Conservation (phyloP, 1,140 invertebrate species). For the Trachymyrmex septentrionalis region DNA sequence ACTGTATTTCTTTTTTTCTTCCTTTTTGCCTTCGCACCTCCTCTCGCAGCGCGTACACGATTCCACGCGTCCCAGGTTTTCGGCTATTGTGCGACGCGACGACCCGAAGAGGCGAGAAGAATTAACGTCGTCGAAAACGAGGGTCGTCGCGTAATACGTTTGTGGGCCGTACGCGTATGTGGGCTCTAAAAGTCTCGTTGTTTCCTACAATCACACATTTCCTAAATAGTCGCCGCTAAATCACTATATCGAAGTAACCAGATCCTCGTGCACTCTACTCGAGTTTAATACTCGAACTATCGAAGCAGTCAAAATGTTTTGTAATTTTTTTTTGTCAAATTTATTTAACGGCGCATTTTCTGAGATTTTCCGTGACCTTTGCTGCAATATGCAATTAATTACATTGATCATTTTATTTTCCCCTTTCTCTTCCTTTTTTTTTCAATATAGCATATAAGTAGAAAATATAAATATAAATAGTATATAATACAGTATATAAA, state of each 20-base stretch:
- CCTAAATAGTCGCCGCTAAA: conserved; percentile 10
- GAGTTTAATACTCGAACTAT: neutral
- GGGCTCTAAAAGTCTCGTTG: neutral
- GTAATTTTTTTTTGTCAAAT: conserved; percentile 4
- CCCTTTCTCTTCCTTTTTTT: neutral
- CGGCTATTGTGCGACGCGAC: conserved; percentile 73
- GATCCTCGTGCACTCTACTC: neutral
- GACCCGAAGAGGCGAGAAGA: conserved; percentile 59
- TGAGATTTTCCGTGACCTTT: neutral
- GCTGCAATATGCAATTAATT: neutral
- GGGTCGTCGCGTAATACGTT: conserved; percentile 55
- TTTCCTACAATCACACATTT: conserved; percentile 38
- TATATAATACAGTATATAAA: too few relatives aligned
- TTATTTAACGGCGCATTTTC: neutral
- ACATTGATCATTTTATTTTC: neutral
- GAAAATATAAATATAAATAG: neutral
- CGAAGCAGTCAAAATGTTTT: neutral
- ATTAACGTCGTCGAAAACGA: conserved; percentile 45
- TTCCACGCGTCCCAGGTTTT: conserved; percentile 75
- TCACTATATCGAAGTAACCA: conserved; percentile 30
- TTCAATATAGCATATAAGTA: neutral
- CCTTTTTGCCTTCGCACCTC: conserved; percentile 60
- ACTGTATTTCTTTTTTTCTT: conserved; percentile 74
- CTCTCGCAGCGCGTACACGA: conserved; percentile 62
- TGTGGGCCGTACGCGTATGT: conserved; percentile 25